Evolutionary conservation across 92 coral and sea anemone genomes (phyloP), one percentile per base, ranked within the genome.

Genomic region (Palythoa grandis): DNA sequence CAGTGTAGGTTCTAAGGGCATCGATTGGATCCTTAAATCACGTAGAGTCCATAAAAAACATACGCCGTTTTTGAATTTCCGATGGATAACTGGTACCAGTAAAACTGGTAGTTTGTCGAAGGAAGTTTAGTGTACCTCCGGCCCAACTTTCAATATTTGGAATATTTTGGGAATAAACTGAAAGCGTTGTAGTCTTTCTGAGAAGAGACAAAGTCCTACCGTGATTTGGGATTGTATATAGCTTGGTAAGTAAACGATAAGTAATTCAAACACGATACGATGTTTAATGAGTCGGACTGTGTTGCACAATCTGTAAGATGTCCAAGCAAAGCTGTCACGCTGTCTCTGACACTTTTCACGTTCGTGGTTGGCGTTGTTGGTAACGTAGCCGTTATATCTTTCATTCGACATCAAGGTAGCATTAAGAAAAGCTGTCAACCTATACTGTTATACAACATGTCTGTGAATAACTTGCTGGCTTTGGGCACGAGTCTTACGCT

Each of bases 301-400:
- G 39, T 24, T 37, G 66, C 85, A 13, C 85, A 23, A 15, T 52
- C 14, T 37, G 20, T 15, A 65, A 7, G 39, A 17, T 80, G 85
- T 24, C 85, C 85, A 3, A 52, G 74, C 48, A 65, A 70, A 67
- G 74, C 74, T 47, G 85, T 80, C 74, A 80, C 85, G 85, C 74
- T 80, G 66, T 66, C 47, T 48, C 74, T 80, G 73, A 16, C 74
- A 80, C 39, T 80, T 20, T 2, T 67, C 40, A 48, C 39, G 22
- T 67, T 80, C 25, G 65, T 66, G 58, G 40, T 57, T 22, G 85
- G 85, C 2, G 24, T 80, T 40, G 3, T 47, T 16, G 85, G 75
- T 1, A 80, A 80, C 39, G 61, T 35, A 13, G 74, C 85, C 15
- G 85, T 80, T 35, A 23, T 80, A 60, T 66, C 74, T n/a, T 80